Conservation (phyloP, 2,888 invertebrate species). For the Xestia sexstrigata region DNA sequence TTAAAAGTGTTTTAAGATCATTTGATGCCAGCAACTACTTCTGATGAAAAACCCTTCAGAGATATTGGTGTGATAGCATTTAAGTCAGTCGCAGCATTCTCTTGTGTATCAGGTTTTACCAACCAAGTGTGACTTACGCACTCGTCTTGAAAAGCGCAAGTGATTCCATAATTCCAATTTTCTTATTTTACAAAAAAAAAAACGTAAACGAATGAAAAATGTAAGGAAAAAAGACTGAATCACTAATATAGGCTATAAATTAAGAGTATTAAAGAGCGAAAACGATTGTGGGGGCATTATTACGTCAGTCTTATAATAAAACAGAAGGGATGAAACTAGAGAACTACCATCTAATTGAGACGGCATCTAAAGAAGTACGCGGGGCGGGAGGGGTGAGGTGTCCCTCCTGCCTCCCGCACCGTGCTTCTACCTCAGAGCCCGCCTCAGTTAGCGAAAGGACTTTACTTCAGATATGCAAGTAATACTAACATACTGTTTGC, state of each 20-base stretch:
- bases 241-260: constrained; percentile 62
- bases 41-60: too few relatives aligned
- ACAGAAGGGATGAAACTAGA: neutral
- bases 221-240: constrained; percentile 62
- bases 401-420: neutral
- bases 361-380: neutral
- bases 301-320: constrained; percentile 41
- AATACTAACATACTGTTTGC: constrained; percentile 20
- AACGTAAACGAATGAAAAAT: constrained; percentile 24
- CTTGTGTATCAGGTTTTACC: neutral
- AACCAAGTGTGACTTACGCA: neutral
- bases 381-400: neutral
- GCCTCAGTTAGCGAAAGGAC: neutral
- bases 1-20: constrained; percentile 75
- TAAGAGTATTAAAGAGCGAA: constrained; percentile 50
- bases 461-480: constrained; percentile 42
- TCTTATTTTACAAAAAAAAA: constrained; percentile 30
- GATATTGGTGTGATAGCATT: too few relatives aligned
- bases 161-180: constrained; percentile 31
- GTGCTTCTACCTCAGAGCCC: neutral
- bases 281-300: constrained; percentile 3
- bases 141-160: constrained; percentile 8
- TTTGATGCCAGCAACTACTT: constrained; percentile 15
- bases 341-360: neutral
- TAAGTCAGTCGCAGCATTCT: too few relatives aligned